phyloP scores from a whole-genome alignment of 2,797 vertebrate species.

The Megalops cyprinoides region DNA sequence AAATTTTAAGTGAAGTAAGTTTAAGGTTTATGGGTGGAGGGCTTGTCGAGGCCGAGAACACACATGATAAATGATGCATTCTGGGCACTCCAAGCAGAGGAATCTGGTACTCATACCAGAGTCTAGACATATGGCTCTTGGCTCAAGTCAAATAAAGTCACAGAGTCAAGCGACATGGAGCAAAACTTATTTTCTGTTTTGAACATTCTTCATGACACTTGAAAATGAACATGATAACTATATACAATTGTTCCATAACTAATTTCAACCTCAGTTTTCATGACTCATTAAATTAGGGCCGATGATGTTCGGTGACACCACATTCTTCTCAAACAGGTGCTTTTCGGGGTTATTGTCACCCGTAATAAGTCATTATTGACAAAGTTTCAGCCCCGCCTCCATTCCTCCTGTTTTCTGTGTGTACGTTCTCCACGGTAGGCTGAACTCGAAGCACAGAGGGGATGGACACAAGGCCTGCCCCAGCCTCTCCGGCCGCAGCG shows the following conservation, averaged over 20 bases:
- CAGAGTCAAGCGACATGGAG: neutral
- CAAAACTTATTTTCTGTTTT: neutral
- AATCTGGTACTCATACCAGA: neutral
- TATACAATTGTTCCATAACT: too few species aligned
- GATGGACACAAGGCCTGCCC: slow-evolving; percentile 79
- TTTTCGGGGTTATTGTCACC: neutral
- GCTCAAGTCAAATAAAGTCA: too few species aligned
- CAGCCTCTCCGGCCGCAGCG: slow-evolving; percentile 75
- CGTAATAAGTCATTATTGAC: neutral
- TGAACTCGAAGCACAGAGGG: slow-evolving; percentile 82
- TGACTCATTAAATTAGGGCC: too few species aligned
- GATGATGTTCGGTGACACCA: too few species aligned
- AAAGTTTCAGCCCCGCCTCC: neutral
- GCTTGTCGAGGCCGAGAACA: too few species aligned
- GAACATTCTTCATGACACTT: too few species aligned
- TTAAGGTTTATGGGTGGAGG: too few species aligned
- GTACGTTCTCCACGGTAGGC: slow-evolving; percentile 70
- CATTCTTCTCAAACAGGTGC: neutral
- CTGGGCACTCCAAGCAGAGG: neutral
- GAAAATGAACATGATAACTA: too few species aligned
- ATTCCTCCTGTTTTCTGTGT: neutral
- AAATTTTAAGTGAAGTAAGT: too few species aligned
- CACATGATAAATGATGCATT: neutral
- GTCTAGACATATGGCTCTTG: neutral
- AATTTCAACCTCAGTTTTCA: too few species aligned